Conservation (phyloP, 2,797 vertebrate species). For the Sebastes iracundus region DNA sequence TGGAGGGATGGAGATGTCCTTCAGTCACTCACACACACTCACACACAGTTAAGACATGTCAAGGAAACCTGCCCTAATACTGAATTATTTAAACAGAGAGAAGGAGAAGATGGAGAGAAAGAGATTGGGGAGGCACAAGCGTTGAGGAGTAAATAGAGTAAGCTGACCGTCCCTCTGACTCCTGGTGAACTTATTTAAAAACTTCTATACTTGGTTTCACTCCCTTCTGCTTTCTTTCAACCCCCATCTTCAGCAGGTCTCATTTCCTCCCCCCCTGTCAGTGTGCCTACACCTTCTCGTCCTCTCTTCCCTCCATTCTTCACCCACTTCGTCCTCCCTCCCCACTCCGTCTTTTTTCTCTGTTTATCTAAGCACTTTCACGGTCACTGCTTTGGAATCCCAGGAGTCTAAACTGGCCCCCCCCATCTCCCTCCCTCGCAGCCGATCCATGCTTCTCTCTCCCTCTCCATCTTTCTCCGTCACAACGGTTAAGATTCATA, state of each 20-base stretch:
- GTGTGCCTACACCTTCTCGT: slow-evolving; percentile 49
- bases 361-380: slow-evolving; percentile 90
- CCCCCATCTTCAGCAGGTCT: slow-evolving; percentile 51
- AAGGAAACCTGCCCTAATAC: slow-evolving; percentile 59
- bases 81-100: slow-evolving; percentile 74
- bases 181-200: slow-evolving; percentile 57
- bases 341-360: slow-evolving; percentile 57
- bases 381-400: slow-evolving; percentile 88
- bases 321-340: slow-evolving; percentile 27
- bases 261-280: slow-evolving; percentile 67
- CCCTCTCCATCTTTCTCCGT: slow-evolving; percentile 79
- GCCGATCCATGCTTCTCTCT: slow-evolving; percentile 62
- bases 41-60: slow-evolving; percentile 53
- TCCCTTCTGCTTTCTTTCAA: slow-evolving; percentile 48
- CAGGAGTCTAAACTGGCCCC: slow-evolving; percentile 81
- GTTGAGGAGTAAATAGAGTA: slow-evolving; percentile 47
- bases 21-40: not conserved
- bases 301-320: slow-evolving; percentile 39
- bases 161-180: slow-evolving; percentile 39
- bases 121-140: slow-evolving; percentile 11
- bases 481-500: slow-evolving; percentile 82
- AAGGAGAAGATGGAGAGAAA: slow-evolving; percentile 40
- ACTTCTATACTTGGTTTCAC: slow-evolving; percentile 52
- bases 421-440: slow-evolving; percentile 53
- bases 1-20: slow-evolving; percentile 12